Evolutionary conservation across 2,113 vertebrate genomes (phyloP), one percentile per base, ranked within the genome.

Genomic region (Oreochromis aureus): DNA sequence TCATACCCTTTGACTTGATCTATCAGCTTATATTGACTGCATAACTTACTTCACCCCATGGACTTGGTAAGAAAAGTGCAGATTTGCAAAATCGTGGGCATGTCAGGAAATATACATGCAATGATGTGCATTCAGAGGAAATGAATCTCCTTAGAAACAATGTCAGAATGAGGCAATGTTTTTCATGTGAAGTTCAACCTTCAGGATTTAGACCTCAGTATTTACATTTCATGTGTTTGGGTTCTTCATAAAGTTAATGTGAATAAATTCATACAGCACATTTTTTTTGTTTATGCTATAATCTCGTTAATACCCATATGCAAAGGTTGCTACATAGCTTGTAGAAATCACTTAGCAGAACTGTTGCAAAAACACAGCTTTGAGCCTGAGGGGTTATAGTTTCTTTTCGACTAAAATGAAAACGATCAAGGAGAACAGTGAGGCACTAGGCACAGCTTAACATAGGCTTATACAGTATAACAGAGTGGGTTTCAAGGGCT

Each of bases 351-450:
- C 82, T 91, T 83, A 87, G 86, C 66, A 32, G 87, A 87, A 82
- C 27, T 66, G 84, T 83, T 93, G 61, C 34, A 87, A 92, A 93
- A 27, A 81, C 85, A 90, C 39, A 89, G 86, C 88, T 63, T 63
- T 84, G 71, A 88, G 91, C 89, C 89, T 44, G 76, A 86, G 83
- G 90, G 90, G 88, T 84, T 87, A 63, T 79, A 63, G 83, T 85
- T 91, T 87, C 78, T 58, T 71, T 86, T 81, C 61, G 24, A 87
- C 86, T 93, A 66, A 83, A 92, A 79, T 82, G 82, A 90, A 91
- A 91, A 93, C 69, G 73, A 92, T 93, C 90, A 93, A 90, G 90
- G 56, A 85, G 46, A 61, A 86, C 69, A 46, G 85, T 6, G 39
- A 66, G 34, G 44, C 73, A 39, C 63, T 27, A 32, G 34, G 30